Percentiles rank a stretch among this genome's conserved stretches.
Conservation (phyloP, 2,888 invertebrate species). For the Scaptomyza cyrtandrae region DNA sequence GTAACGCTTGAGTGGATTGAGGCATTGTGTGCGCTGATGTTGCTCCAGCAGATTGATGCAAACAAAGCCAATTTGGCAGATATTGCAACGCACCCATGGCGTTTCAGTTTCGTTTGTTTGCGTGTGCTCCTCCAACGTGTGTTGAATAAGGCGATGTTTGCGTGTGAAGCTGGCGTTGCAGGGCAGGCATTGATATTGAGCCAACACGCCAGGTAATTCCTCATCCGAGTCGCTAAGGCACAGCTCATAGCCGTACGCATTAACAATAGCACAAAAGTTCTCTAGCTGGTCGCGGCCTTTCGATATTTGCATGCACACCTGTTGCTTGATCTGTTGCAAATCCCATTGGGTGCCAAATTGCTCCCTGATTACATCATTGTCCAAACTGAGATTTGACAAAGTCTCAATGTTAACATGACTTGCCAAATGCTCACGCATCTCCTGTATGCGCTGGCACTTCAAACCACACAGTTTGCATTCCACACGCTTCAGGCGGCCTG, state of each 20-base stretch:
- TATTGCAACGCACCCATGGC: conserved; percentile 85
- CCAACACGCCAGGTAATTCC: conserved; percentile 53
- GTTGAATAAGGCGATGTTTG: conserved; percentile 74
- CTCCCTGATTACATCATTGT: conserved; percentile 65
- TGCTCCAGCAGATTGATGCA: conserved; percentile 85
- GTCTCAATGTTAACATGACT: conserved; percentile 58
- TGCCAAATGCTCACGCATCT: conserved; percentile 74
- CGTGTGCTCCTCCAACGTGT: conserved; percentile 77
- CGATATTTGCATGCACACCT: conserved; percentile 66
- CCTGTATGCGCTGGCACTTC: conserved; percentile 62
- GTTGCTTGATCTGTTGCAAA: conserved; percentile 59
- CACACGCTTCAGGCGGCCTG: conserved; percentile 63
- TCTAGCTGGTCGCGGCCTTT: conserved; percentile 50
- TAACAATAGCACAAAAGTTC: conserved; percentile 78
- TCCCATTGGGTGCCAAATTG: conserved; percentile 48
- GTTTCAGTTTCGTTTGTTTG: conserved; percentile 84
- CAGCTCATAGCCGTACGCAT: conserved; percentile 81
- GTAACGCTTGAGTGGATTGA: conserved; percentile 73
- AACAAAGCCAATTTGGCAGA: conserved; percentile 86
- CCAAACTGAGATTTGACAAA: conserved; percentile 37
- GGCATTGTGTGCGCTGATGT: conserved; percentile 85
- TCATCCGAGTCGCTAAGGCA: conserved; percentile 83
- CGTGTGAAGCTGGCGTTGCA: conserved; percentile 73
- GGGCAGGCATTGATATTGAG: conserved; percentile 70
- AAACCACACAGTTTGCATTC: conserved; percentile 82